Conservation (phyloP, 53 echinoderm and acorn worm genomes). For the Mesocentrotus franciscanus region DNA sequence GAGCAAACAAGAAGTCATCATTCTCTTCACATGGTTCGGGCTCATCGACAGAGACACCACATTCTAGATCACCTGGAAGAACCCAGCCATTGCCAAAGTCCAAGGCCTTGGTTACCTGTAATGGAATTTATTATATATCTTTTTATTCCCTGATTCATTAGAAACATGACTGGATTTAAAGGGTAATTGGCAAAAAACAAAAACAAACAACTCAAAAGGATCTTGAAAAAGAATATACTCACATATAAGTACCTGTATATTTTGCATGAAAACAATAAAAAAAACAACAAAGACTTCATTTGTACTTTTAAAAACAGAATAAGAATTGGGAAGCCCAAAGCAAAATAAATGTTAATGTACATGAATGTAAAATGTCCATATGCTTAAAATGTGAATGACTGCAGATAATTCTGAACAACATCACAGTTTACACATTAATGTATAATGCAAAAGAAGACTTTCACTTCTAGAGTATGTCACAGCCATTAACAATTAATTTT, state of each 20-base stretch:
- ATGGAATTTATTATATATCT: not conserved
- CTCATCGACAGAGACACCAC: conserved; percentile 40
- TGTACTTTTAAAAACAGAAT: no score
- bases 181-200: not conserved
- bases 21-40: conserved; percentile 52
- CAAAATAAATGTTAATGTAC: not conserved
- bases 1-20: conserved; percentile 65
- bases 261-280: no score
- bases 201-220: no score
- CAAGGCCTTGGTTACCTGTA: conserved; percentile 67
- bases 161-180: not conserved
- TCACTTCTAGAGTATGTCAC: not conserved
- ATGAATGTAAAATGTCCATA: not conserved
- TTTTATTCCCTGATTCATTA: not conserved
- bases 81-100: conserved; percentile 91
- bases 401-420: no score
- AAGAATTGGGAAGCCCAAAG: not conserved
- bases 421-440: not conserved
- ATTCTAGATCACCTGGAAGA: conserved; percentile 27
- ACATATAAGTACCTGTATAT: no score
- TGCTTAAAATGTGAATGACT: no score
- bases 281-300: no score
- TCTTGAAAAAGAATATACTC: no score
- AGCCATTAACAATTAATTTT: not conserved
- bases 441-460: not conserved